phyloP scores from a whole-genome alignment of 2,888 invertebrate genomes.

The Thysanoteuthis rhombus region DNA sequence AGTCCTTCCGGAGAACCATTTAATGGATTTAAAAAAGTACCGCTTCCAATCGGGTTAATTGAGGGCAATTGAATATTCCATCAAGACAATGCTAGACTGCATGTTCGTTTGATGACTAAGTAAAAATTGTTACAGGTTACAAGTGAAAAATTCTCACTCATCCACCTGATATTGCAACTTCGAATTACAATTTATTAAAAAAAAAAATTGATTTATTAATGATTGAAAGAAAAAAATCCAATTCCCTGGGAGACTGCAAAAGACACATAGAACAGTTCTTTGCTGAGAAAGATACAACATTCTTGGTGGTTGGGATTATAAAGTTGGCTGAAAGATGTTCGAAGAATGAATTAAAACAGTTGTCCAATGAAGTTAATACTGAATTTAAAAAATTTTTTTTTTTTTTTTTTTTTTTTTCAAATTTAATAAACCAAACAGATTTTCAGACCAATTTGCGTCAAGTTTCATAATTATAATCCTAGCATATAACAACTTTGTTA shows the following conservation, averaged over 20 bases:
- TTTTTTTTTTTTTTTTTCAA: background rate
- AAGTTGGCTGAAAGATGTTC: background rate
- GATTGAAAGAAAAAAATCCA: too few relatives aligned
- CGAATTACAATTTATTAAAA: background rate
- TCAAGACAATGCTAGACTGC: too few relatives aligned
- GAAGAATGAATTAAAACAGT: background rate
- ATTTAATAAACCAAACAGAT: background rate
- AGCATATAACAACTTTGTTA: background rate
- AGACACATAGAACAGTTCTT: too few relatives aligned
- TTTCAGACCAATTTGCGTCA: background rate
- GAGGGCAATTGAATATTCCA: too few relatives aligned
- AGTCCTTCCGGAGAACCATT: background rate
- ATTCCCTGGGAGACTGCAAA: too few relatives aligned
- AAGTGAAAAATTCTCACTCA: background rate
- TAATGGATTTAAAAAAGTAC: background rate
- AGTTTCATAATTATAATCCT: too few relatives aligned
- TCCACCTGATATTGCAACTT: background rate
- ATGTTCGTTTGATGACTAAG: background rate
- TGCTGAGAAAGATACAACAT: too few relatives aligned
- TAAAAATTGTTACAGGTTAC: background rate
- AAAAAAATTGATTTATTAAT: too few relatives aligned
- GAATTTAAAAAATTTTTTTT: background rate
- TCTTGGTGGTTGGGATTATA: background rate
- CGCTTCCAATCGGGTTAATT: background rate
- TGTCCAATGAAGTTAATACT: background rate